Base-by-base conservation (phyloP, 2,113 vertebrate genomes). In the Bos javanicus region DNA sequence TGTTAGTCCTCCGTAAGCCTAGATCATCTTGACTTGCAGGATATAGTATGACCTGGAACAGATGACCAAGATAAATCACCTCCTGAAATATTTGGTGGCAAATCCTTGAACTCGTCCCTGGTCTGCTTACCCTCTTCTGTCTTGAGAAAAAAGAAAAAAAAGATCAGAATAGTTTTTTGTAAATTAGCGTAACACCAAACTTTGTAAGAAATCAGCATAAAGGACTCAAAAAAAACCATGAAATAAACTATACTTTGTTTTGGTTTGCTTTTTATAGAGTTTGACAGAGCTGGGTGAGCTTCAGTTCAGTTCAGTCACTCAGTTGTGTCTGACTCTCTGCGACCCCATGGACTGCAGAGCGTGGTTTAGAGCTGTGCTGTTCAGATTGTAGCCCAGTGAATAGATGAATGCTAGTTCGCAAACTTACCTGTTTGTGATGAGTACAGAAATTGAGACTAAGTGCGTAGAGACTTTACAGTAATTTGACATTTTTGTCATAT, bases 141-240 rank as follows among this genome's bases (percentile, higher is more conserved):
- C 17, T 43, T 52, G 59, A 81, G 78, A 67, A 50, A 30, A 94
- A 82, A 56, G 67, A 13, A 71, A 23, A 30, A 60, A 78, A 48
- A 62, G 21, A 33, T 50, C 25, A 56, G 36, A 46, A 90, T 52
- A 28, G 5, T 95, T 95, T 54, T 95, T 95, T 74, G 5, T 36
- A 83, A 83, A 94, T 84, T 78, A 71, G 25, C 36, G 14, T 93
- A 78, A 78, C 30, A 90, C 16, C 52, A 90, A 39, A 96, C 16
- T 57, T 76, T 74, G 82, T 88, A 95, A 87, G 86, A 90, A 90
- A 28, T 90, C n/a, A 86, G 81, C 36, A 62, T 96, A 82, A 97
- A 93, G 94, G 87, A 88, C 46, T 94, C 74, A 59, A 93, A 97
- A 97, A 64, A 74, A 78, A 91, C 59, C 59, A 39, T 39, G 33